Percentiles rank a stretch among this genome's conserved stretches.
phyloP scores from a whole-genome alignment of 2,797 vertebrate species.

The Lophius americanus region DNA sequence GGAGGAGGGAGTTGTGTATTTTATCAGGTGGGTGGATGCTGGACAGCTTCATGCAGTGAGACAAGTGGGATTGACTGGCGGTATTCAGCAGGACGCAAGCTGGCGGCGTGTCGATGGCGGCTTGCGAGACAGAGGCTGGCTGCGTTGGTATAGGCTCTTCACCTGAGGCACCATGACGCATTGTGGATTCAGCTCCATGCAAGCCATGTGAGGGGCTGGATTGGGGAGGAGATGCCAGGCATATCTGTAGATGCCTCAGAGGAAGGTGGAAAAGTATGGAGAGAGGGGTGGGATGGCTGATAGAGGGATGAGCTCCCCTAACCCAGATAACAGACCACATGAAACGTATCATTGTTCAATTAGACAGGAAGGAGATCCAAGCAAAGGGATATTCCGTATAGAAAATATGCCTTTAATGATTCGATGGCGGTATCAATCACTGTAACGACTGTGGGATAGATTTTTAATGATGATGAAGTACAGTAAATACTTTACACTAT shows the following conservation, averaged over 20 bases:
- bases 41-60: conserved; percentile 81
- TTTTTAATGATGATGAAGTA: conserved; percentile 77
- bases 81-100: conserved; percentile 76
- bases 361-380: conserved; percentile 63
- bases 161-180: conserved; percentile 72
- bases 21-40: conserved; percentile 83
- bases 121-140: conserved; percentile 51
- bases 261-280: conserved; percentile 45
- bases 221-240: conserved; percentile 70
- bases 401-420: conserved; percentile 66
- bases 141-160: conserved; percentile 53
- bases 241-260: conserved; percentile 56
- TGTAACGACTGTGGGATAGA: conserved; percentile 71
- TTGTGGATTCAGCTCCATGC: conserved; percentile 66
- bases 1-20: conserved; percentile 56
- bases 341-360: conserved; percentile 75
- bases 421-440: conserved; percentile 73
- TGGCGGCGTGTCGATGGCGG: conserved; percentile 59
- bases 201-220: conserved; percentile 55
- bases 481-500: conserved; percentile 61
- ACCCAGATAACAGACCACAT: conserved; percentile 55
- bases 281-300: conserved; percentile 35
- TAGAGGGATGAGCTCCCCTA: conserved; percentile 57
- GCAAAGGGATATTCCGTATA: conserved; percentile 61
- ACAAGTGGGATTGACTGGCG: conserved; percentile 83